These are phyloP conservation scores for Blomia tropicalis DNA, from an alignment of 2,888 invertebrate species.

Conservation along the genomic window DNA sequence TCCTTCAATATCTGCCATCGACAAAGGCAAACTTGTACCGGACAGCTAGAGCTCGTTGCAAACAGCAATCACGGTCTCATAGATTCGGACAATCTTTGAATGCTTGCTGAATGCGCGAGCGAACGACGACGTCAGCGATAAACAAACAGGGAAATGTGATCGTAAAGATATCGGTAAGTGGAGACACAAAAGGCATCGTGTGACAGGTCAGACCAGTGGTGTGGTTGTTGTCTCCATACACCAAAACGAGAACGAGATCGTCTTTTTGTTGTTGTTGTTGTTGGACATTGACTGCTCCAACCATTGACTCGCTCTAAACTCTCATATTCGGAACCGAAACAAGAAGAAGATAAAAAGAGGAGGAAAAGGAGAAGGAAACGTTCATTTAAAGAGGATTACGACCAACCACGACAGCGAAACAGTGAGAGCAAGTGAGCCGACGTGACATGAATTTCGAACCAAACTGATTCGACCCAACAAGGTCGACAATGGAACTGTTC, in stretches of 20 bases:
- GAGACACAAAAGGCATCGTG: not conserved
- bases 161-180: not conserved
- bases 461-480: not conserved
- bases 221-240: too few relatives aligned
- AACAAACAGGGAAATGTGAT: not conserved
- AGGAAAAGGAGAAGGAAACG: not conserved
- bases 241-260: too few relatives aligned
- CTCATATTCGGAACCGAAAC: too few relatives aligned
- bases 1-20: not conserved
- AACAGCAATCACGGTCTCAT: not conserved
- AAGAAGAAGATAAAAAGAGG: too few relatives aligned
- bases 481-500: too few relatives aligned
- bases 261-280: too few relatives aligned
- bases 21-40: too few relatives aligned
- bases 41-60: too few relatives aligned
- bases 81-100: not conserved
- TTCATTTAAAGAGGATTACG: slow-evolving; percentile 11
- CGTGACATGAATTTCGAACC: slow-evolving; percentile 12
- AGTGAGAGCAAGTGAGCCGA: slow-evolving; percentile 4
- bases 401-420: too few relatives aligned
- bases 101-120: too few relatives aligned
- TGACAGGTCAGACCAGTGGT: not conserved
- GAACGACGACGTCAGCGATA: not conserved
- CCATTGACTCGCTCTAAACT: too few relatives aligned
- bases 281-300: too few relatives aligned